Evolutionary conservation across 2,888 invertebrate genomes (phyloP), one percentile per base, ranked within the genome.

Genomic region (Tipula confusa): DNA sequence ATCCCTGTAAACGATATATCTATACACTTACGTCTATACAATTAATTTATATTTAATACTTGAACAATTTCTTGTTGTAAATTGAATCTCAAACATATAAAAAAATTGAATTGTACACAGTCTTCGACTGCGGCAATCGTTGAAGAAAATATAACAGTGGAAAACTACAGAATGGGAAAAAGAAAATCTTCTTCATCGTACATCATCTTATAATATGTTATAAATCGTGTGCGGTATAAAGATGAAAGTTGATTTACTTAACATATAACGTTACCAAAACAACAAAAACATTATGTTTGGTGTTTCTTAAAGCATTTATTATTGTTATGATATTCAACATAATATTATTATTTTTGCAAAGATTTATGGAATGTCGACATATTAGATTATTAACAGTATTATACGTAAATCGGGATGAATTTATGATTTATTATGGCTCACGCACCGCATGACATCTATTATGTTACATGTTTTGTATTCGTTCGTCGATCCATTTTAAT

Each of bases 331-430:
- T 64, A 38, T 43, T n/a, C 9, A 31, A 5, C 31, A n/a, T n/a
- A n/a, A n/a, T n/a, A 33, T 33, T 33, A 9, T 2, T 38, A 38
- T 13, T 13, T 38, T 9, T 38, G 13, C 24, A 64, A 64, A 7
- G 64, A 24, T 64, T 64, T 64, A 64, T 64, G 64, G 24, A 64
- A 64, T 64, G 64, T 64, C 24, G 64, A 64, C 64, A 64, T 64
- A 64, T 64, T 64, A n/a, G n/a, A 24, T 64, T 64, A 64, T 64
- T 64, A 64, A 64, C 9, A 24, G 24, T 64, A 43, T 43, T 43
- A n/a, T 5, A 9, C 24, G 24, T 43, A 43, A 15, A 15, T 64
- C 64, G 24, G 24, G 24, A 64, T 64, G 24, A 64, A 24, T 7
- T 64, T 24, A 64, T 64, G 64, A 64, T 64, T 64, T 64, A 64